Evolutionary conservation across 2,113 vertebrate species (phyloP).

Genomic region (Neodontobutis hainanensis): DNA sequence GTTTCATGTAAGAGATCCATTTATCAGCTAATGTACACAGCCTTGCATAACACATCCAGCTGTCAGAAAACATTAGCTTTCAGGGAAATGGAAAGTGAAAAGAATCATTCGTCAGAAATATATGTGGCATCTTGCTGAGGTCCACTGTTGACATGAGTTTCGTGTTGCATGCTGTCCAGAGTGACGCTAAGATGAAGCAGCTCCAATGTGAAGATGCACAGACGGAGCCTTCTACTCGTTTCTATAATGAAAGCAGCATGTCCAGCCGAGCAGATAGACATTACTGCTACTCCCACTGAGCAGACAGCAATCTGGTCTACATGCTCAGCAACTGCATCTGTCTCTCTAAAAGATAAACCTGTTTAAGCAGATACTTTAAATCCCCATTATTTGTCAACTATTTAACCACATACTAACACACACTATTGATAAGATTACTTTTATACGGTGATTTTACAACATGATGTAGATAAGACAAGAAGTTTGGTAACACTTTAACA

Average conservation of each 20-base stretch:
- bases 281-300: background rate
- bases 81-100: background rate
- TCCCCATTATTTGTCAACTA: too few relatives aligned
- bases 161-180: background rate
- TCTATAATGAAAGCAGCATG: background rate
- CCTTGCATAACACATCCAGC: constrained; percentile 12
- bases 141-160: constrained; percentile 13
- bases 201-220: background rate
- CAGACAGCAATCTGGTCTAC: background rate
- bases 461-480: too few relatives aligned
- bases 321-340: background rate
- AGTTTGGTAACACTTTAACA: too few relatives aligned
- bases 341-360: background rate
- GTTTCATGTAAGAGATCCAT: too few relatives aligned
- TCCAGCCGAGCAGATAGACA: constrained; percentile 11
- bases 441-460: too few relatives aligned
- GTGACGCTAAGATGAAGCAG: background rate
- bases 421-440: too few relatives aligned
- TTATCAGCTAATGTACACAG: background rate
- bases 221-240: background rate
- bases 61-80: constrained; percentile 31
- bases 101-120: background rate
- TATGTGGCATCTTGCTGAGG: background rate
- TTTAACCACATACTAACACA: too few relatives aligned
- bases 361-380: too few relatives aligned